Conservation (phyloP, 2,113 vertebrate genomes). For the Balaeniceps rex region DNA sequence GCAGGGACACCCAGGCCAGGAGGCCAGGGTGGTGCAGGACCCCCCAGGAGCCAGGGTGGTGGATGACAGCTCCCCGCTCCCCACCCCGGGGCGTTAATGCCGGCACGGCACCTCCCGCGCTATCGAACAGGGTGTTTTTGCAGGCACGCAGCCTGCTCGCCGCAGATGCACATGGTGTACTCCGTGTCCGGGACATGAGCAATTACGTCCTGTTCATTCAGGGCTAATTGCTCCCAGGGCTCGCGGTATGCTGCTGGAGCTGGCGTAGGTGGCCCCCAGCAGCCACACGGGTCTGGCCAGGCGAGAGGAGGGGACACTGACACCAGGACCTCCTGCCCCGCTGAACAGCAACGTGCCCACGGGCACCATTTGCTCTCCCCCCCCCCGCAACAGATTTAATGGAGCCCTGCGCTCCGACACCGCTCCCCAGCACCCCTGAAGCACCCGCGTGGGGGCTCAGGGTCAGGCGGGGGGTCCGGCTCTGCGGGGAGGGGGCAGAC, state of each 20-base stretch:
- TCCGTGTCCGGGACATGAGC: neutral
- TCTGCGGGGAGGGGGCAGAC: neutral
- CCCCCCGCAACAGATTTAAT: too few species aligned
- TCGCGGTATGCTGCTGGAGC: neutral
- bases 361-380: neutral
- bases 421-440: neutral
- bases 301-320: neutral
- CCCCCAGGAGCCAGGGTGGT: neutral
- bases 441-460: rapidly evolving
- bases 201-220: neutral
- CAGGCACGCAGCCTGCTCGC: neutral
- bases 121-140: neutral
- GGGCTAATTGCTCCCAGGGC: neutral
- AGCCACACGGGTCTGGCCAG: rapidly evolving
- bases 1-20: neutral
- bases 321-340: neutral
- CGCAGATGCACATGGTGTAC: rapidly evolving
- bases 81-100: neutral
- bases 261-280: neutral
- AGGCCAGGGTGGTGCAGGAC: neutral
- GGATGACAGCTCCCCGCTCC: neutral
- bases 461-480: neutral
- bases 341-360: rapidly evolving
- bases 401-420: neutral
- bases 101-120: rapidly evolving